A percentile compares a stretch with the other conserved stretches of the same genome.
phyloP scores from a whole-genome alignment of 1,140 invertebrate species.

The Cherax quadricarinatus region DNA sequence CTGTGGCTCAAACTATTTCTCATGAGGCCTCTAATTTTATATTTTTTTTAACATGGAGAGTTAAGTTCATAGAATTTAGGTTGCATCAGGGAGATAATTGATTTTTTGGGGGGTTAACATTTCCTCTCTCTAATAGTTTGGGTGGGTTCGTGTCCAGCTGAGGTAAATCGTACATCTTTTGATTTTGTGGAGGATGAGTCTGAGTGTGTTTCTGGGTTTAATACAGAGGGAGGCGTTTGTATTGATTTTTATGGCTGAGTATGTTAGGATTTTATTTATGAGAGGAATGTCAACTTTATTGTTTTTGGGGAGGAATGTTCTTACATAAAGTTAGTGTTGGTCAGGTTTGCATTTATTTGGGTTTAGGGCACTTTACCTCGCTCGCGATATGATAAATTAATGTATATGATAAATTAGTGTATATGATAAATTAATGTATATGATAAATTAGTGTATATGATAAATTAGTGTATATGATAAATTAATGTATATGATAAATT shows the following conservation, averaged over 20 bases:
- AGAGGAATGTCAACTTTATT: conserved; percentile 71
- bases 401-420: no score
- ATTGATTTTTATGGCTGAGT: conserved; percentile 26
- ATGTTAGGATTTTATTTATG: conserved; percentile 73
- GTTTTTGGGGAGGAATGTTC: no score
- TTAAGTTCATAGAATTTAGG: conserved; percentile 15
- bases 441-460: no score
- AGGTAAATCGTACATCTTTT: conserved; percentile 23
- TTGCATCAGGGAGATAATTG: conserved; percentile 9
- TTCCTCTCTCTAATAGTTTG: conserved; percentile 18
- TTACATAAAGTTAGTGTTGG: no score
- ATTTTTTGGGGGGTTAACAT: not conserved
- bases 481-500: no score
- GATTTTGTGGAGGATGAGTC: conserved; percentile 50
- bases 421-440: no score
- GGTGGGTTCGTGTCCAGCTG: conserved; percentile 40
- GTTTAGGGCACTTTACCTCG: no score
- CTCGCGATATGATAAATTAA: no score
- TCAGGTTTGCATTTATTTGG: no score
- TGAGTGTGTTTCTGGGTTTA: conserved; percentile 31
- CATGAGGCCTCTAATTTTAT: not conserved
- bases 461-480: no score
- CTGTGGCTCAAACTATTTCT: conserved; percentile 39
- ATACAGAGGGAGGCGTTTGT: conserved; percentile 25
- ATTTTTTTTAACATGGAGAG: not conserved